Percentiles rank a stretch among this genome's conserved stretches.
Conservation (phyloP, 2,888 invertebrate genomes). For the Cremastinae sp. region DNA sequence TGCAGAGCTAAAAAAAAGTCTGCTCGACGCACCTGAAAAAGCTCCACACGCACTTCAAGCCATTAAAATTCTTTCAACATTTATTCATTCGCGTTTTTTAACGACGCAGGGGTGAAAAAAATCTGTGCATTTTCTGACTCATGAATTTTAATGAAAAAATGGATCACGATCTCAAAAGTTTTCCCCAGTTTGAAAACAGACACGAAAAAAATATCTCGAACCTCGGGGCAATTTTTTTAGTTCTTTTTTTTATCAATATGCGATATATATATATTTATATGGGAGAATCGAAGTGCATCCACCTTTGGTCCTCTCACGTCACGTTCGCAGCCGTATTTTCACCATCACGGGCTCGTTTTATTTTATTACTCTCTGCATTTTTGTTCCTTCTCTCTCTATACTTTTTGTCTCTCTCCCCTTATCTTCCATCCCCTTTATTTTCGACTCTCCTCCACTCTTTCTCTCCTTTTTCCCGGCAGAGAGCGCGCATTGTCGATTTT, state of each 20-base stretch:
- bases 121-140: too few species aligned
- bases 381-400: constrained; percentile 2
- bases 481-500: background rate
- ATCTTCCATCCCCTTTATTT: background rate
- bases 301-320: constrained; percentile 15
- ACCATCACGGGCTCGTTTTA: constrained; percentile 2
- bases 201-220: too few species aligned
- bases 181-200: too few species aligned
- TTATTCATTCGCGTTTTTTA: too few species aligned
- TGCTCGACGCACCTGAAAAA: too few species aligned
- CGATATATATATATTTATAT: background rate
- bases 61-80: too few species aligned
- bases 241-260: constrained; percentile 1
- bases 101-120: too few species aligned
- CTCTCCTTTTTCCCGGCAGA: background rate
- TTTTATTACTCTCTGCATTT: constrained; percentile 9
- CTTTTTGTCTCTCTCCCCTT: background rate
- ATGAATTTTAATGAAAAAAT: too few species aligned
- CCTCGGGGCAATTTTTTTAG: background rate
- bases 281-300: constrained; percentile 11
- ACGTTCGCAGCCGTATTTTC: constrained; percentile 17
- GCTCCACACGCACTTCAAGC: too few species aligned
- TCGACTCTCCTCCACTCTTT: background rate
- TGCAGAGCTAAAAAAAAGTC: too few species aligned
- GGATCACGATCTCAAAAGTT: too few species aligned